Percentiles rank a stretch among this genome's conserved stretches.
Conservation (phyloP, 2,888 invertebrate genomes). For the Noctua janthe region DNA sequence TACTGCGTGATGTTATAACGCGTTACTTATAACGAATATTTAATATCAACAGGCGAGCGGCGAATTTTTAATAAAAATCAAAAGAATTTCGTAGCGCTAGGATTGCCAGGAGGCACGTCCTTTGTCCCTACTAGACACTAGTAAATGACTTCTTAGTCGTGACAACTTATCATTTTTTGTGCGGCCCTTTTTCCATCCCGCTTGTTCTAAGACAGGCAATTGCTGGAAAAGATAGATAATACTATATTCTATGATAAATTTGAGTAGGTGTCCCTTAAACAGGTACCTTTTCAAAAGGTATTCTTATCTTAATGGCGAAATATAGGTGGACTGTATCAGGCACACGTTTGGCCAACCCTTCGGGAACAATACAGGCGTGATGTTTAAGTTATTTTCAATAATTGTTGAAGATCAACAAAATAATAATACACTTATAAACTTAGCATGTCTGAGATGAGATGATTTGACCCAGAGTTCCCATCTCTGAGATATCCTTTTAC, state of each 20-base stretch:
- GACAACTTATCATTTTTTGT: conserved; percentile 20
- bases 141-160: conserved; percentile 5
- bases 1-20: not conserved
- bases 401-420: not conserved
- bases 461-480: not conserved
- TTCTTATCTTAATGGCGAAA: too few species aligned
- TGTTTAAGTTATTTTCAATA: not conserved
- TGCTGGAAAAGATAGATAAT: not conserved
- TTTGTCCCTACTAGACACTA: not conserved
- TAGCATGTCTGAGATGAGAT: not conserved
- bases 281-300: too few species aligned
- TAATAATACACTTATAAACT: not conserved
- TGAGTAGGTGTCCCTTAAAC: not conserved
- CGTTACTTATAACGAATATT: conserved; percentile 3
- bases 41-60: conserved; percentile 9
- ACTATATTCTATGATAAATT: conserved; percentile 7
- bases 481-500: not conserved
- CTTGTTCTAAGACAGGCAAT: not conserved
- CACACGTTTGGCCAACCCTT: too few species aligned
- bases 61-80: conserved; percentile 29
- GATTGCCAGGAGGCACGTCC: not conserved
- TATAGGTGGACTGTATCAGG: too few species aligned
- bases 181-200: not conserved
- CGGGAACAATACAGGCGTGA: too few species aligned
- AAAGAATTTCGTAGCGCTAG: conserved; percentile 10